These are phyloP conservation scores for Pristionchus fissidentatus DNA, from an alignment of 2,888 invertebrate genomes.

Conservation along the genomic window DNA sequence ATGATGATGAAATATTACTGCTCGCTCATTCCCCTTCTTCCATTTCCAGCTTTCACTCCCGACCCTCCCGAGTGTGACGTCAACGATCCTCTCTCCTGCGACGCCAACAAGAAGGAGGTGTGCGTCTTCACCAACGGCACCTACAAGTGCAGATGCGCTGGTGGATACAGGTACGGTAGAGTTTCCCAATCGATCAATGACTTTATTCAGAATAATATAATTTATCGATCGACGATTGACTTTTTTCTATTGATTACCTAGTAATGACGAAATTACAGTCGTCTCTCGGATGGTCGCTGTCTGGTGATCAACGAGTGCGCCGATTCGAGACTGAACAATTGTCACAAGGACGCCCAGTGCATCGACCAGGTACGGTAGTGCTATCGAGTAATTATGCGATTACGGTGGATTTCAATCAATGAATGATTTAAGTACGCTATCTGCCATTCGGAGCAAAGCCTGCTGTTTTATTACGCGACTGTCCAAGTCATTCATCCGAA, in stretches of 20 bases:
- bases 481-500: not conserved
- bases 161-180: slow-evolving; percentile 53
- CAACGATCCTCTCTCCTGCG: slow-evolving; percentile 75
- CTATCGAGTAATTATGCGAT: not conserved
- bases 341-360: slow-evolving; percentile 73
- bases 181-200: no score
- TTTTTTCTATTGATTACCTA: not conserved
- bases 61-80: slow-evolving; percentile 75
- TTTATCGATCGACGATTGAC: not conserved
- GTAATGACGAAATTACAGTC: not conserved
- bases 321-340: slow-evolving; percentile 70
- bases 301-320: slow-evolving; percentile 75
- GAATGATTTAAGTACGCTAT: not conserved
- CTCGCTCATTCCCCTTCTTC: not conserved
- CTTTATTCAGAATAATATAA: not conserved
- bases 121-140: slow-evolving; percentile 73
- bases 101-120: slow-evolving; percentile 68
- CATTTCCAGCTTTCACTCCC: slow-evolving; percentile 66
- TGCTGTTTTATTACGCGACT: not conserved
- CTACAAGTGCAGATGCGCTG: slow-evolving; percentile 69
- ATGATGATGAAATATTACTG: no score
- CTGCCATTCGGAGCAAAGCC: no score
- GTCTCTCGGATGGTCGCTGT: slow-evolving; percentile 59
- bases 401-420: not conserved
- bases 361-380: slow-evolving; percentile 65